These are phyloP conservation scores for Notechis scutatus DNA, from an alignment of 2,113 vertebrate species.

Conservation along the genomic window DNA sequence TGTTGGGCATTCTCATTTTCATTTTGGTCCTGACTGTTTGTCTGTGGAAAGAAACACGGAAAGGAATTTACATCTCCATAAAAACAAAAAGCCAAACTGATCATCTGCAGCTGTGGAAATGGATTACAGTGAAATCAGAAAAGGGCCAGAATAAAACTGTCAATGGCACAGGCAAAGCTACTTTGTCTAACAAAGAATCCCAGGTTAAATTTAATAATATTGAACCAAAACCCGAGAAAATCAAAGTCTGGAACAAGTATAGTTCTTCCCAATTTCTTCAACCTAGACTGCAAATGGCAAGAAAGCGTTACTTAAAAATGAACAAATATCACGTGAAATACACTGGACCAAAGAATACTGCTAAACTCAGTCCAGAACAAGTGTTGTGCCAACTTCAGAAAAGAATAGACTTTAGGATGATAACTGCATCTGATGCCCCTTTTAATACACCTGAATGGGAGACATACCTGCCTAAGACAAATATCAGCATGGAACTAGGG, in stretches of 20 bases:
- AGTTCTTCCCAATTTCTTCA: slow-evolving; percentile 70
- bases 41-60: slow-evolving; percentile 70
- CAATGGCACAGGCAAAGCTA: slow-evolving; percentile 7
- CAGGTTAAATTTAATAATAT: slow-evolving; percentile 6
- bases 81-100: slow-evolving; percentile 43
- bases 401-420: slow-evolving; percentile 68
- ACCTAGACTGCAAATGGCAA: slow-evolving; percentile 67
- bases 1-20: slow-evolving; percentile 60
- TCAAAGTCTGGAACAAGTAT: slow-evolving; percentile 74
- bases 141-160: slow-evolving; percentile 9
- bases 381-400: slow-evolving; percentile 70
- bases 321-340: slow-evolving; percentile 77
- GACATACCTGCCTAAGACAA: slow-evolving; percentile 64
- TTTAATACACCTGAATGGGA: slow-evolving; percentile 69
- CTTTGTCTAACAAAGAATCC: background rate
- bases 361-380: slow-evolving; percentile 57
- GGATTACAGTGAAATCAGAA: slow-evolving; percentile 10
- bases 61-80: slow-evolving; percentile 61
- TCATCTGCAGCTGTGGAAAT: slow-evolving; percentile 41
- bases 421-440: slow-evolving; percentile 66
- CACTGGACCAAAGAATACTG: slow-evolving; percentile 49
- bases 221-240: slow-evolving; percentile 30
- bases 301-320: slow-evolving; percentile 64
- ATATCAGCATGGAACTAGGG: slow-evolving; percentile 63
- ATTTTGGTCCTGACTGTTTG: slow-evolving; percentile 66